Percentiles rank a stretch among this genome's conserved stretches.
Evolutionary conservation across 2,113 vertebrate genomes (phyloP).

Genomic region (Connochaetes taurinus): DNA sequence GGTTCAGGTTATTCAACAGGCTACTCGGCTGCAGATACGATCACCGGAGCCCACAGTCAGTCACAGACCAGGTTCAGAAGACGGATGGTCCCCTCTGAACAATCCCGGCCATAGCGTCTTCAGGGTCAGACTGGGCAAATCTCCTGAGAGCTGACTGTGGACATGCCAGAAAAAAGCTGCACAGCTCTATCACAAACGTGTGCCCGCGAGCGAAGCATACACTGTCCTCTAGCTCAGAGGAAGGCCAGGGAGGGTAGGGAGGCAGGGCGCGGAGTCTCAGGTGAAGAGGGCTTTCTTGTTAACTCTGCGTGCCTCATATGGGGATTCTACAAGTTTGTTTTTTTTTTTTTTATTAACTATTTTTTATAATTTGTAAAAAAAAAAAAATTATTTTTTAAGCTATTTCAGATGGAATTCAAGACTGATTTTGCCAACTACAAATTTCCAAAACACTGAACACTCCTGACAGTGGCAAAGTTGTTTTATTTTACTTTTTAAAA

Average conservation of each 20-base stretch:
- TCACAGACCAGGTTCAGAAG: neutral
- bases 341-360: neutral
- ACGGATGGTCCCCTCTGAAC: accelerated
- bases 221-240: neutral
- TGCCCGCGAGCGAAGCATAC: accelerated
- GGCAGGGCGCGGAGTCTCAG: neutral
- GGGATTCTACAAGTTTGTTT: neutral
- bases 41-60: neutral
- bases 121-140: neutral
- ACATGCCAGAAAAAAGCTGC: no score
- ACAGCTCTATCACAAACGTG: accelerated
- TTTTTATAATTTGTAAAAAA: neutral
- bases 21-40: accelerated
- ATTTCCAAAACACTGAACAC: neutral
- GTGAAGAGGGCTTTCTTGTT: neutral
- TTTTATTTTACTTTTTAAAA: neutral
- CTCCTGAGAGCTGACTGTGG: accelerated
- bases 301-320: neutral
- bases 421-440: neutral
- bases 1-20: neutral
- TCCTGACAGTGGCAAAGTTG: neutral
- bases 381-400: neutral
- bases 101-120: neutral
- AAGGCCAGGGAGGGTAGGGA: neutral
- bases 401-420: neutral